These are phyloP conservation scores for Eupristina koningsbergeri DNA, from an alignment of 1,140 invertebrate genomes.

Conservation along the genomic window DNA sequence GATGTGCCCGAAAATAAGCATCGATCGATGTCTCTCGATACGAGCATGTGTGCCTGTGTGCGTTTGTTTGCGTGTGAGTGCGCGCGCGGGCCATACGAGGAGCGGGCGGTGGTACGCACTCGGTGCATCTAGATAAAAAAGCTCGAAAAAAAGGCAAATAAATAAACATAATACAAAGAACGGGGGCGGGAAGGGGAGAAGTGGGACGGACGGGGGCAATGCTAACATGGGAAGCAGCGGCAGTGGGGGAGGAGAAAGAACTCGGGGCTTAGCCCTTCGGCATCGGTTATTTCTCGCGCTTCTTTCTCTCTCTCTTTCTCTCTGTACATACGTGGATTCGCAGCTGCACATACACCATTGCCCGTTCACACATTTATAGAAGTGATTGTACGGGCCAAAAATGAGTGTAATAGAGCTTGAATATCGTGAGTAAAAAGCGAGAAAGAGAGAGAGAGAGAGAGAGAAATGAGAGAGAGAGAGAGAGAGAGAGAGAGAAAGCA, in stretches of 20 bases:
- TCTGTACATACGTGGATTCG: background rate
- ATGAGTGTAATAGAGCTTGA: background rate
- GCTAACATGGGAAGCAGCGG: background rate
- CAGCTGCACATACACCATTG: background rate
- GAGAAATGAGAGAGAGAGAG: background rate
- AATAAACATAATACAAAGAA: conserved; percentile 42
- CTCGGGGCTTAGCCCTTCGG: background rate
- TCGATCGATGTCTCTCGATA: conserved; percentile 51
- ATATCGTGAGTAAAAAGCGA: background rate
- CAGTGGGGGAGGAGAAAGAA: background rate
- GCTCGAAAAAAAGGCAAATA: conserved; percentile 42
- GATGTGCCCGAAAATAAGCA: conserved; percentile 53
- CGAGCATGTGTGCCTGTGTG: too few species aligned
- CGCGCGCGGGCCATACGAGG: too few species aligned
- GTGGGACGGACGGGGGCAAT: too few species aligned
- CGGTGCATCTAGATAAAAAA: conserved; percentile 24
- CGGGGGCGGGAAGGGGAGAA: background rate
- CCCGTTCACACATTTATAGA: background rate
- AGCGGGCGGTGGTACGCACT: conserved; percentile 20
- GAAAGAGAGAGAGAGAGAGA: background rate
- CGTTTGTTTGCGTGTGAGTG: too few species aligned
- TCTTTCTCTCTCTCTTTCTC: background rate
- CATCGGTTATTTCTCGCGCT: conserved; percentile 35
- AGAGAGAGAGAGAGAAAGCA: background rate
- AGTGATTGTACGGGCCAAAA: conserved; percentile 10